Base-by-base conservation (phyloP, 2,113 vertebrate genomes). In the Corvus moneduloides region DNA sequence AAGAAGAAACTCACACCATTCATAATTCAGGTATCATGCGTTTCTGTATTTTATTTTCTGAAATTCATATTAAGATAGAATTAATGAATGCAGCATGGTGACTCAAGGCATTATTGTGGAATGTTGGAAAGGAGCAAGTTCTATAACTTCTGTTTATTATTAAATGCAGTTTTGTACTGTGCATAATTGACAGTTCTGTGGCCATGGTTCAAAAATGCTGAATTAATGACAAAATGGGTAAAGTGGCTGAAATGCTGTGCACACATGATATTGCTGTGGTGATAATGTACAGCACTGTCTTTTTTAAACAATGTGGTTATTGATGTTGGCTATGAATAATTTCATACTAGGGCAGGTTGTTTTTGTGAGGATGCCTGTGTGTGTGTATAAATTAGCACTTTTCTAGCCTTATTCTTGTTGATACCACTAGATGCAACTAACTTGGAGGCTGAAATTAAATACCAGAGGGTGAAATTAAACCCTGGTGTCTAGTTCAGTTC, bases 1-100 rank as follows among this genome's bases (percentile, higher is more conserved):
- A 99, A 99, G 97, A 99, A 99, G 97, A 99, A 99, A 69, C 98
- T 99, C 41, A 99, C 99, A 5, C 97, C 99, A 2, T 99, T 99
- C 95, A 99, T 99, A 85, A 99, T 98, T 92, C 99, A 99, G 98
- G 99, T 99, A 94, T 27, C 71, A 23, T 23, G 11, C 13, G 13
- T 17, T 32, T 52, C 28, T 90, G 4, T 52, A 7, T 37, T 68
- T 82, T 68, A 44, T 86, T 75, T 77, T 48, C 41, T 32, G 68
- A 71, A 72, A 43, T 79, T 86, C 9, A 9, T 33, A 33, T 58
- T 81, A 41, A 19, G 11, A 6, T 58, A 49, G 72, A 59, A 51
- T 61, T 67, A 80, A 28, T 46, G 55, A 51, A 62, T n/a, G 11
- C 24, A 63, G 6, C 17, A 1, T 8, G 22, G 13, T 55, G 28